A percentile compares a stretch with the other conserved stretches of the same genome.
These are phyloP conservation scores for Anarrhichthys ocellatus DNA, from an alignment of 2,113 vertebrate species.

Conservation along the genomic window DNA sequence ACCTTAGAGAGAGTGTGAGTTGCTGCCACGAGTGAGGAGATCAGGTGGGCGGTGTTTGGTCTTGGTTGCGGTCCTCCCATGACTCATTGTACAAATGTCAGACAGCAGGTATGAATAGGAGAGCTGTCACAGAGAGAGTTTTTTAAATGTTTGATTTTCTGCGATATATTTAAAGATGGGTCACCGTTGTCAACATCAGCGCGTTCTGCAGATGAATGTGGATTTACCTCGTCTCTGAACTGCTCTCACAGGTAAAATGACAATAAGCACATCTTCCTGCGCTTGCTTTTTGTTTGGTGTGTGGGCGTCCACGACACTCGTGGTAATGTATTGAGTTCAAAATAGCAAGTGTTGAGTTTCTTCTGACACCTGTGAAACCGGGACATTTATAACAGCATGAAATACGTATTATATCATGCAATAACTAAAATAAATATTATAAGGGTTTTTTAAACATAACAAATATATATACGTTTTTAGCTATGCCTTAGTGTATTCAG, in stretches of 20 bases:
- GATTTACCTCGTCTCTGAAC: constrained; percentile 52
- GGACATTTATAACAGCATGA: neutral
- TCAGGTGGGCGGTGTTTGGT: constrained; percentile 77
- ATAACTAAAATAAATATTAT: neutral
- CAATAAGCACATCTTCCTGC: constrained; percentile 48
- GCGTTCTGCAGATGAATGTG: constrained; percentile 42
- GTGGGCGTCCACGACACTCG: constrained; percentile 48
- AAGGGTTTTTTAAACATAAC: neutral
- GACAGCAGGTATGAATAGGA: constrained; percentile 60
- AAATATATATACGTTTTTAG: neutral
- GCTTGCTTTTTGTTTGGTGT: constrained; percentile 35
- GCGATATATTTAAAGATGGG: constrained; percentile 15
- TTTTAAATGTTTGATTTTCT: constrained; percentile 42
- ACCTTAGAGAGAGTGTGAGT: constrained; percentile 16
- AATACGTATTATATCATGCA: neutral
- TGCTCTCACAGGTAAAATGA: constrained; percentile 63
- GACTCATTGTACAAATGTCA: constrained; percentile 74
- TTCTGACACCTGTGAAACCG: constrained; percentile 27
- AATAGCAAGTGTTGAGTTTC: constrained; percentile 43
- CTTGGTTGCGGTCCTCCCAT: constrained; percentile 69
- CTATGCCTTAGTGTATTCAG: neutral
- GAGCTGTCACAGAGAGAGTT: constrained; percentile 19
- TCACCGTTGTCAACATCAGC: constrained; percentile 9
- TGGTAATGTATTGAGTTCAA: constrained; percentile 57
- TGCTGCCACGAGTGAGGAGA: constrained; percentile 47